Evolutionary conservation across 2,113 vertebrate genomes (phyloP), one percentile per base, ranked within the genome.

Genomic region (Poicephalus meyeri): DNA sequence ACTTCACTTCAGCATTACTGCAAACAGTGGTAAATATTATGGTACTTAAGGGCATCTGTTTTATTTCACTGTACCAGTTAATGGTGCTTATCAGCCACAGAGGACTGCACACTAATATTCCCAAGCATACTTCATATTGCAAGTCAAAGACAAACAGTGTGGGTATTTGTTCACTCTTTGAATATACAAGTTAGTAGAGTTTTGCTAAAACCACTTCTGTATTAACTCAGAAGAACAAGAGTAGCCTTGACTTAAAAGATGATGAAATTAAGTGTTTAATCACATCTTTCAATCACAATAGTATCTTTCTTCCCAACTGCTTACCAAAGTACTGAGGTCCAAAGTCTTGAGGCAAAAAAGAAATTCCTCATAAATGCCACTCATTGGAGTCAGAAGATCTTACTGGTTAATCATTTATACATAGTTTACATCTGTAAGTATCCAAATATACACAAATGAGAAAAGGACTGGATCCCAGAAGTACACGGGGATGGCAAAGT

Each of bases 31-130:
- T 92, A 92, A 93, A 89, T 55, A 66, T 64, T 86, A 80, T 7
- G 55, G 37, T 41, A 35, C 68, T 91, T 76, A 79, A 77, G 70
- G 60, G 72, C 46, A 93, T 79, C 92, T 97, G 78, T 42, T 96
- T 97, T 88, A 91, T 93, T 91, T 97, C 93, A 96, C 17, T 47
- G 7, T 29, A 47, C 80, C 83, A 95, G 44, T 42, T 96, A 87
- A 86, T 41, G 33, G 42, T 50, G 68, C 53, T 96, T 90, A 95
- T 95, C 80, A 97, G 76, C 28, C 55, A 90, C 24, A 81, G 14
- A 71, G 26, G 18, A 44, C 56, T 83, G 66, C 68, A 69, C 28
- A 37, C 21, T 58, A 87, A 81, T 84, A 86, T 39, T 63, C 55
- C 33, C 65, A 82, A 89, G 29, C 1, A 2, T 49, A 56, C 21